Evolutionary conservation across 2,797 vertebrate genomes (phyloP), one percentile per base, ranked within the genome.

Genomic region (Melanotaenia nigrans): DNA sequence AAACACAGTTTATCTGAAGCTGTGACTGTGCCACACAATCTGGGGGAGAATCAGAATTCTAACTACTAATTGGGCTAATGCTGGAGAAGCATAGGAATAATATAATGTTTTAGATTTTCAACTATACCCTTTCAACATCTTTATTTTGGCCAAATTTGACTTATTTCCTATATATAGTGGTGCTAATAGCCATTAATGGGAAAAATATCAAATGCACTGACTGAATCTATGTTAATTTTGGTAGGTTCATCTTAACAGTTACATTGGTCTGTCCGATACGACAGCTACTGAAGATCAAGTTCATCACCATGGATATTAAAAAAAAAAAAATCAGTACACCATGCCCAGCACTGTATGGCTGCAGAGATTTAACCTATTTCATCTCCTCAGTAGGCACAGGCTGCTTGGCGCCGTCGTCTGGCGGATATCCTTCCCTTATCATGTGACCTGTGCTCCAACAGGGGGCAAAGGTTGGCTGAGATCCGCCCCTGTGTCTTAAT

Each of bases 401-500:
- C 93, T 85, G 92, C 92, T 90, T 93, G 92, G 92, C 92, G 92
- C 92, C 91, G 85, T 92, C 80, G 93, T 91, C 90, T 91, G 91
- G 88, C 77, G 87, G 90, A 92, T 92, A 94, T 90, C 90, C 89
- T 87, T 86, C 83, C 71, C 42, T 77, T 92, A 92, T 91, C 93
- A 93, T 35, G 76, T 94, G 93, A 90, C 92, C 87, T 90, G 80
- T 73, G 93, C 90, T 90, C 90, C 73, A 85, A 87, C 76, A 75
- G 78, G 84, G 92, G 85, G 85, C 90, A 90, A 92, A 94, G 92
- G 93, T 95, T 91, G 92, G 78, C 91, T 76, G 73, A 81, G 94
- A 94, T 93, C 92, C 80, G 76, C 89, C 93, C 90, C 93, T 92
- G 88, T 94, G 94, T 96, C 95, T 96, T 96, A 96, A 95, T 96